Conservation (phyloP, 2,888 invertebrate species). For the Zootermopsis nevadensis region DNA sequence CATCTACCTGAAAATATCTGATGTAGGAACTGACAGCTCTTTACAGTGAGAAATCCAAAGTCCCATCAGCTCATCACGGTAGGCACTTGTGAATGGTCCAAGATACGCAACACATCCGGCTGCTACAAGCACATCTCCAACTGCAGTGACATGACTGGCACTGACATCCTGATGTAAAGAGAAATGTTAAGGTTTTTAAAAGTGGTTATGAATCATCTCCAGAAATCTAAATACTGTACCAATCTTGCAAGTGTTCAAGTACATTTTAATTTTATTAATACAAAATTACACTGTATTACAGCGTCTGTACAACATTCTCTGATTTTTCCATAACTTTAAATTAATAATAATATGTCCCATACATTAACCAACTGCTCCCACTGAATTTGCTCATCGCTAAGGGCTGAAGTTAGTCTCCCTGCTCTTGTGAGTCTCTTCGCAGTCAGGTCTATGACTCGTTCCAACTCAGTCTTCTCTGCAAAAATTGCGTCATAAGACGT, state of each 20-base stretch:
- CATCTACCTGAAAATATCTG: constrained; percentile 73
- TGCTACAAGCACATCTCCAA: constrained; percentile 89
- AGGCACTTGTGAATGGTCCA: constrained; percentile 86
- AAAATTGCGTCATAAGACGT: constrained; percentile 78
- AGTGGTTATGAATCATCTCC: no score
- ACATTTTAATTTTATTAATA: no score
- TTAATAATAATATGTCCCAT: constrained; percentile 19
- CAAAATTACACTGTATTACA: no score
- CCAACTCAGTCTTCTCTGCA: constrained; percentile 79
- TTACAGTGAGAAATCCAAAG: constrained; percentile 78
- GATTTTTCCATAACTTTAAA: no score
- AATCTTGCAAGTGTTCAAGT: no score
- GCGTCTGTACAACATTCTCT: no score
- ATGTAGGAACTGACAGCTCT: constrained; percentile 76
- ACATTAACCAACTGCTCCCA: constrained; percentile 83
- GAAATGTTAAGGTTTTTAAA: constrained; percentile 44
- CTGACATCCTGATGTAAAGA: constrained; percentile 68
- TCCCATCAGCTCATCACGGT: constrained; percentile 74
- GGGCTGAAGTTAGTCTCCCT: constrained; percentile 84
- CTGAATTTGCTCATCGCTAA: constrained; percentile 86
- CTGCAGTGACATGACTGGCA: constrained; percentile 75
- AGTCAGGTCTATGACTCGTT: constrained; percentile 80
- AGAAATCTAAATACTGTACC: no score
- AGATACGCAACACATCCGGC: constrained; percentile 91
- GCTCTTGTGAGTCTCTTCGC: constrained; percentile 83